Conservation (phyloP, 2,113 vertebrate genomes). For the Pseudorectes ferrugineus region DNA sequence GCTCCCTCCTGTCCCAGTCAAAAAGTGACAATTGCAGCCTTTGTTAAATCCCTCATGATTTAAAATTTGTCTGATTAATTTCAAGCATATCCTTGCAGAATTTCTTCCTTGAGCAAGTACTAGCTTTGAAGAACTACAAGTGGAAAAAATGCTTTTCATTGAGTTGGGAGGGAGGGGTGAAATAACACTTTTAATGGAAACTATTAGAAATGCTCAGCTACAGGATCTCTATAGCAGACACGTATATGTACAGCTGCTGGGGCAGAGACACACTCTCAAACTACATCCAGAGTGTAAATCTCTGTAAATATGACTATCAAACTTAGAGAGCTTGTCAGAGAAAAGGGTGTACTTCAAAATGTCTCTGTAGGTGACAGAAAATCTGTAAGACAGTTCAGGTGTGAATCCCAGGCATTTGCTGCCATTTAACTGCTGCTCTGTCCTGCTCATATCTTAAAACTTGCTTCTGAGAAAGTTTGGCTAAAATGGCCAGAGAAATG, state of each 20-base stretch:
- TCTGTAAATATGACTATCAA: neutral
- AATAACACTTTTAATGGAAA: constrained; percentile 37
- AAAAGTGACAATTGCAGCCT: neutral
- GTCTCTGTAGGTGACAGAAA: neutral
- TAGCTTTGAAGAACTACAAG: neutral
- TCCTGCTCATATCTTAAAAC: neutral
- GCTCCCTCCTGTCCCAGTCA: neutral
- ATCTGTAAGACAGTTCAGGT: fast-evolving
- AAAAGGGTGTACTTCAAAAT: neutral
- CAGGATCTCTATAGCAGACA: neutral
- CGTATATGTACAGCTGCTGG: neutral
- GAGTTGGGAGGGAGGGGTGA: neutral
- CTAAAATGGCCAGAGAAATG: neutral
- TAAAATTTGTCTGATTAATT: neutral
- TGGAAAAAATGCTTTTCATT: neutral
- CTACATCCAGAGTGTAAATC: neutral
- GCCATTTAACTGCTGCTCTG: neutral
- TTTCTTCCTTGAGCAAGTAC: neutral
- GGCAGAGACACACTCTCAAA: neutral
- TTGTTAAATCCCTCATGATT: neutral
- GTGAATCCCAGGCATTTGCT: neutral
- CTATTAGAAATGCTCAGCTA: neutral
- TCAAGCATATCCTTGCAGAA: neutral
- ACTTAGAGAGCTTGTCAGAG: neutral
- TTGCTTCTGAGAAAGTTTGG: neutral